phyloP scores from a whole-genome alignment of 2,113 vertebrate species.

The Capricornis sumatraensis region DNA sequence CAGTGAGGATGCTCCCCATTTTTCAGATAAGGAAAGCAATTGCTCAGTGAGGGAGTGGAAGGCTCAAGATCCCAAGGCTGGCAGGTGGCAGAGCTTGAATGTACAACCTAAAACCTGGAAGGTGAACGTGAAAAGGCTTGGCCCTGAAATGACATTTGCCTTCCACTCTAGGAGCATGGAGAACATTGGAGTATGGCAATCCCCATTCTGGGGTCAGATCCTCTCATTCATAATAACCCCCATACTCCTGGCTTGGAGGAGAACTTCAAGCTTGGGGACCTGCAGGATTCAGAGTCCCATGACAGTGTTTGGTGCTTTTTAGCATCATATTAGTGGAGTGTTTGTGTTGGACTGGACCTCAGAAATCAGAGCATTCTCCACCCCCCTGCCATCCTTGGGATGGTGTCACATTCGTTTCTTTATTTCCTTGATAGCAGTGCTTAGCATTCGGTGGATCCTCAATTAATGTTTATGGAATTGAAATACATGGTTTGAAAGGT shows the following conservation, averaged over 20 bases:
- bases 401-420: not conserved
- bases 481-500: slow-evolving; percentile 2
- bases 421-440: not conserved
- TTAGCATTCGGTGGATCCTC: not conserved
- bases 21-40: not conserved
- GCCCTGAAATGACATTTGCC: not conserved
- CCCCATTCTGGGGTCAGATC: not conserved
- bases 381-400: not conserved
- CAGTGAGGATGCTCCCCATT: not conserved
- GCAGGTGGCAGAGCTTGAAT: not conserved
- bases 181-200: not conserved
- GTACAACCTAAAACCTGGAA: not conserved
- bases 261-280: not conserved
- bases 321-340: not conserved
- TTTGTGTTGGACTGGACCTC: not conserved
- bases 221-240: not conserved
- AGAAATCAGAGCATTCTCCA: not conserved
- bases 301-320: not conserved
- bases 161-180: not conserved
- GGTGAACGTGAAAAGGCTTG: not conserved
- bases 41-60: not conserved
- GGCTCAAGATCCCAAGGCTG: not conserved
- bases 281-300: not conserved
- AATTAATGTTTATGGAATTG: not conserved
- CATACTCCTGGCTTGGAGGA: not conserved